Conservation (phyloP, 1,140 invertebrate species). For the Amyelois transitella region DNA sequence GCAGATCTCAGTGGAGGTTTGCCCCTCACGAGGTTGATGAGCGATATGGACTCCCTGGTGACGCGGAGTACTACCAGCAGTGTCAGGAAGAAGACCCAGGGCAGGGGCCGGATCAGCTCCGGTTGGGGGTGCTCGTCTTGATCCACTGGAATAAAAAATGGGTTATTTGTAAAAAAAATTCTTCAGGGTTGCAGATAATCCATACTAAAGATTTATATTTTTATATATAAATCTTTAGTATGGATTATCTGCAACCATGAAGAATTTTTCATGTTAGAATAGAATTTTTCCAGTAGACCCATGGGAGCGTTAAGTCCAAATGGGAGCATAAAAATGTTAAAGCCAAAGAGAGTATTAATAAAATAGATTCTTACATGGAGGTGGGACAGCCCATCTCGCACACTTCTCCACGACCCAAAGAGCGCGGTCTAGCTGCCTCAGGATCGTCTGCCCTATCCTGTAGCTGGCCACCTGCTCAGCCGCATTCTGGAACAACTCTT, state of each 20-base stretch:
- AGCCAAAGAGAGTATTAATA: too few species aligned
- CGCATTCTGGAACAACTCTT: constrained; percentile 42
- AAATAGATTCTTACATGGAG: constrained; percentile 37
- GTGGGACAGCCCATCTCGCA: constrained; percentile 75
- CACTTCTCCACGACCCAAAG: constrained; percentile 75
- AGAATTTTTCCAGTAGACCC: too few species aligned
- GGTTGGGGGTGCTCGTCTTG: constrained; percentile 61
- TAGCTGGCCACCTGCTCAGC: constrained; percentile 58
- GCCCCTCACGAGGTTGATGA: constrained; percentile 60
- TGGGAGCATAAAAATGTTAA: too few species aligned
- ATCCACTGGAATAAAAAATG: constrained; percentile 46
- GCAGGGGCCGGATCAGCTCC: constrained; percentile 73
- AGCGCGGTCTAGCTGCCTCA: constrained; percentile 66
- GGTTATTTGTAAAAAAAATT: too few species aligned
- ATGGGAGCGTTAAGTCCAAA: too few species aligned
- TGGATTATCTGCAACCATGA: too few species aligned
- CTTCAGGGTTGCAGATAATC: too few species aligned
- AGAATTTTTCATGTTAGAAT: too few species aligned
- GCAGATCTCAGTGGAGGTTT: constrained; percentile 67
- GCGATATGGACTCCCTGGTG: constrained; percentile 60
- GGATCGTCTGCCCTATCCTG: constrained; percentile 62
- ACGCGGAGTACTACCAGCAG: constrained; percentile 67
- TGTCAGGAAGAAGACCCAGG: constrained; percentile 76
- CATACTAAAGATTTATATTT: too few species aligned
- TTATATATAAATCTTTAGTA: too few species aligned